Evolutionary conservation across 1,140 invertebrate species (phyloP).

Genomic region (Lordiphosa clarofinis): DNA sequence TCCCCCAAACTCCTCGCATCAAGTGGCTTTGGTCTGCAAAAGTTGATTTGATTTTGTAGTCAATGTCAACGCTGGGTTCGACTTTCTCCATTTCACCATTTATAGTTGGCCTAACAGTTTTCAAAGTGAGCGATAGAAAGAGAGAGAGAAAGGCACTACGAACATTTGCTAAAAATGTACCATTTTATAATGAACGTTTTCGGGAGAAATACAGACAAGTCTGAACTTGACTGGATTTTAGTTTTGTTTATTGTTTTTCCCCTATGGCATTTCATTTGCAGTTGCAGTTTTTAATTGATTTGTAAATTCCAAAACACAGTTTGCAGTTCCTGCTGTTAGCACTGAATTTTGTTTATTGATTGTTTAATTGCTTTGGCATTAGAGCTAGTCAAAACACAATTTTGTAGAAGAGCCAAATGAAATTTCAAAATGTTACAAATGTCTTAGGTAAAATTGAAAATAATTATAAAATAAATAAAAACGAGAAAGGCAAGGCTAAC

Average conservation of each 20-base stretch:
- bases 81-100: background rate
- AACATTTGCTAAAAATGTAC: constrained; percentile 16
- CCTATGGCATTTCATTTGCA: constrained; percentile 27
- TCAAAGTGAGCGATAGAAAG: no score
- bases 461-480: no score
- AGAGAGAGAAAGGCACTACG: constrained; percentile 7
- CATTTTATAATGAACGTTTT: constrained; percentile 35
- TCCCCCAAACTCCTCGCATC: background rate
- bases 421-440: background rate
- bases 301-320: constrained; percentile 15
- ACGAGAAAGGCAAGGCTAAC: no score
- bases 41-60: constrained; percentile 56
- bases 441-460: no score
- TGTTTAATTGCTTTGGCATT: constrained; percentile 18
- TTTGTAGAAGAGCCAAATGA: background rate
- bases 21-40: constrained; percentile 11
- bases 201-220: constrained; percentile 3
- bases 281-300: constrained; percentile 31
- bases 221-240: constrained; percentile 19
- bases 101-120: constrained; percentile 6
- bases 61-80: constrained; percentile 30
- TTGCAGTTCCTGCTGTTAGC: constrained; percentile 9
- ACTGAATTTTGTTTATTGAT: constrained; percentile 12
- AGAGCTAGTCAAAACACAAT: constrained; percentile 3
- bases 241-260: constrained; percentile 4